Conservation (phyloP, 2,888 invertebrate genomes). For the Prosapia bicincta region DNA sequence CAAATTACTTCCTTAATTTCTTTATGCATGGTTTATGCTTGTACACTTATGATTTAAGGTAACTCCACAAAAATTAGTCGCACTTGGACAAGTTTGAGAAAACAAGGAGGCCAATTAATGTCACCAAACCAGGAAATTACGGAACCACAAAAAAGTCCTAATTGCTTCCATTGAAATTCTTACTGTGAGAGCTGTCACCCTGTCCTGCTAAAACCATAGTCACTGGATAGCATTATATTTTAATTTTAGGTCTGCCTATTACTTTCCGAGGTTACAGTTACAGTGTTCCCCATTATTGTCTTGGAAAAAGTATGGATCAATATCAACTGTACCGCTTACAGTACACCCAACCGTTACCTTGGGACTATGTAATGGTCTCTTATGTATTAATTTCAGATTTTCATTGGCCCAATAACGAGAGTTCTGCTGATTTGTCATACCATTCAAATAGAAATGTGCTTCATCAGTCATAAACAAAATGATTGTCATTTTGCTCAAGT, state of each 20-base stretch:
- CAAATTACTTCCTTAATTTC: not conserved
- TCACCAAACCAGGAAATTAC: slow-evolving; percentile 6
- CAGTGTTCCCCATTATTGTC: slow-evolving; percentile 5
- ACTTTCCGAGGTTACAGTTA: not conserved
- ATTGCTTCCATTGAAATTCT: not conserved
- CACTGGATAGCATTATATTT: not conserved
- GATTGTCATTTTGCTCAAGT: not conserved
- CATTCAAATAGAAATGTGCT: not conserved
- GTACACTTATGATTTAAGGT: not conserved
- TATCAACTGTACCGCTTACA: not conserved
- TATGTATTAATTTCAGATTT: not conserved
- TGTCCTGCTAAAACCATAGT: not conserved
- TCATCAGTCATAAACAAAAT: not conserved
- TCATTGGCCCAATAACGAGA: not conserved
- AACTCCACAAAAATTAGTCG: not conserved
- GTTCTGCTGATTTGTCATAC: not conserved
- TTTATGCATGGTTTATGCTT: not conserved
- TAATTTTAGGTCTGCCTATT: not conserved
- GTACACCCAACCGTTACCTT: not conserved
- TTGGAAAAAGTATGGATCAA: not conserved
- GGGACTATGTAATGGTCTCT: not conserved
- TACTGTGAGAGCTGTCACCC: not conserved
- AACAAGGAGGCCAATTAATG: not conserved
- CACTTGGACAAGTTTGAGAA: not conserved
- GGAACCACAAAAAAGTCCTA: not conserved